Base-by-base conservation (phyloP, 2,113 vertebrate species). In the Nannobrachium achirus region DNA sequence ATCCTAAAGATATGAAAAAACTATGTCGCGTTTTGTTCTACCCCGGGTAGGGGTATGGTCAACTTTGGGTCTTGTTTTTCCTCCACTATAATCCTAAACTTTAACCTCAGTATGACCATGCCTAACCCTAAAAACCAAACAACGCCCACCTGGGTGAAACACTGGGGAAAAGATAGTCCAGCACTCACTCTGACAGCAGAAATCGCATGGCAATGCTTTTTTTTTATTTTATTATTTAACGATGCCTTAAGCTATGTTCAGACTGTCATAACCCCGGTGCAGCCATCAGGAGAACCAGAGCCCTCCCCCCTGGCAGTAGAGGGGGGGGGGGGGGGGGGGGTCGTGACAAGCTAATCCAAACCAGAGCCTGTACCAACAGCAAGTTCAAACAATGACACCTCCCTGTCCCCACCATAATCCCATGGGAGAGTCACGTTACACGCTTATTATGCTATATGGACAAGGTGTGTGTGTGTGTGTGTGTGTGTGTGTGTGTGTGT, bases 251-350 rank as follows among this genome's bases (percentile, higher is more conserved):
- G 15, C 9, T 51, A 39, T 71, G 72, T 60, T 66, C 71, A 73
- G 63, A 84, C 84, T 84, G 88, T 84, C 79, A 66, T 82, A 87
- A 86, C 80, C 82, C 71, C 77, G 41, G 65, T 55, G 55, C 66
- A 57, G 52, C 72, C 76, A 77, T 82, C 83, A 60, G 40, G 49
- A 69, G 61, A 59, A 49, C 46, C 15, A 70, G 52, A 71, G 69
- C 67, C 58, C 67, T 69, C 18, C 61, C 67, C 71, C 18, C 61
- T 53, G 55, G 78, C 73, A 75, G 75, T 25, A 33, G 57, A 68
- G 75, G 69, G 74, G 78, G 59, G 4, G 52, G 38, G 57, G 70
- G 75, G 72, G 74, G 78, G 59, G 4, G 52, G 68, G 69, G 73
- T 69, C 64, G 71, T 4, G 49, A 74, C 79, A 48, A 49, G 57